Evolutionary conservation across 2,888 invertebrate genomes (phyloP).

Genomic region (Brassicogethes aeneus): DNA sequence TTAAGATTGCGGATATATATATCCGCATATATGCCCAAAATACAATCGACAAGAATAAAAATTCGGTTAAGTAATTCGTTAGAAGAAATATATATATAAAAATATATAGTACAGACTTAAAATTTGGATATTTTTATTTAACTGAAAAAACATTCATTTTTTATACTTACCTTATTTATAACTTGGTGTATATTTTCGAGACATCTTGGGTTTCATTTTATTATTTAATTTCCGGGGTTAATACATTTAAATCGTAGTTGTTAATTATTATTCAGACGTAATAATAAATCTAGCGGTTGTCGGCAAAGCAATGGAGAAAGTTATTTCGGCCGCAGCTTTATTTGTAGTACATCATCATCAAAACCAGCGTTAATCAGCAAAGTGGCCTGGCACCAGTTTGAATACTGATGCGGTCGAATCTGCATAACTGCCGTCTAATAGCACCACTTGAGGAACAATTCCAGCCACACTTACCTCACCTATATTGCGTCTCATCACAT

Average conservation of each 20-base stretch:
- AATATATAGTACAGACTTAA: no score
- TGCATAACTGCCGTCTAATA: constrained; percentile 29
- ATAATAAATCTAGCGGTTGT: no score
- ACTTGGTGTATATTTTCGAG: no score
- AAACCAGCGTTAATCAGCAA: constrained; percentile 29
- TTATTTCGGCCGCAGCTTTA: no score
- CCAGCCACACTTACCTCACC: constrained; percentile 16
- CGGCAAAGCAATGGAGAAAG: no score
- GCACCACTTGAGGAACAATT: constrained; percentile 17
- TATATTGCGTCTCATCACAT: constrained; percentile 19
- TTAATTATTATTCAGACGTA: no score
- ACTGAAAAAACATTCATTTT: no score
- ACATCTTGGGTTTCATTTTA: no score
- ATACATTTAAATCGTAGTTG: no score
- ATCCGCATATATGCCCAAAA: constrained; percentile 24
- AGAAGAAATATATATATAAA: neutral
- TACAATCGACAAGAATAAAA: constrained; percentile 12
- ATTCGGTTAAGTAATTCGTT: neutral
- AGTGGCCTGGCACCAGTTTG: constrained; percentile 27
- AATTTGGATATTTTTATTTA: no score
- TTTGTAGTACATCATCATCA: constrained; percentile 21
- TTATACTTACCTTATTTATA: no score
- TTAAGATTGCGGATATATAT: constrained; percentile 31
- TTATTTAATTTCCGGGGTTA: no score
- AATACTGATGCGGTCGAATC: constrained; percentile 30